Conservation (phyloP, 2,888 invertebrate genomes). For the Trissoscelio sp. region DNA sequence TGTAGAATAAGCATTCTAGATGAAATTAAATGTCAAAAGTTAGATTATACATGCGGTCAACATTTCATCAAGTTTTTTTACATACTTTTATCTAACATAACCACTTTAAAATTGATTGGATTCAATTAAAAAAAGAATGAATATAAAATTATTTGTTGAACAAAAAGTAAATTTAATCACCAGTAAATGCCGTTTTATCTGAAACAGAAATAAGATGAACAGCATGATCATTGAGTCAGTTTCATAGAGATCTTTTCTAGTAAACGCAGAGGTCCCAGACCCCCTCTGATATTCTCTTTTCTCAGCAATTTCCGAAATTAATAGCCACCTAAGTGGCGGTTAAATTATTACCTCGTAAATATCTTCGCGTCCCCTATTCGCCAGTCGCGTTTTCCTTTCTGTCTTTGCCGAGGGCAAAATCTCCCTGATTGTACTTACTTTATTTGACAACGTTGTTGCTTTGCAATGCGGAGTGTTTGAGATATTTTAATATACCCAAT, state of each 20-base stretch:
- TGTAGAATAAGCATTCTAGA: neutral
- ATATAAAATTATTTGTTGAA: no score
- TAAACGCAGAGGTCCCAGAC: slow-evolving; percentile 54
- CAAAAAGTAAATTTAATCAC: neutral
- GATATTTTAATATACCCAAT: slow-evolving; percentile 24
- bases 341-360: slow-evolving; percentile 84
- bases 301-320: slow-evolving; percentile 83
- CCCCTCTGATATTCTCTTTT: slow-evolving; percentile 78
- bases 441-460: slow-evolving; percentile 47
- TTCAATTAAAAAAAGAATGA: no score
- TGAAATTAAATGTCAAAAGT: neutral
- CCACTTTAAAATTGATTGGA: no score
- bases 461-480: slow-evolving; percentile 24
- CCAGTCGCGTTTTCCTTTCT: slow-evolving; percentile 73
- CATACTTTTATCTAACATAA: no score
- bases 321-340: slow-evolving; percentile 83
- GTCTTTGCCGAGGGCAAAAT: slow-evolving; percentile 67
- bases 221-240: slow-evolving; percentile 35
- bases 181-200: slow-evolving; percentile 1
- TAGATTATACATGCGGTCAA: no score
- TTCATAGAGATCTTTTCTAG: slow-evolving; percentile 50
- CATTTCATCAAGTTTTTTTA: no score
- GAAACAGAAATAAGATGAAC: slow-evolving; percentile 22
- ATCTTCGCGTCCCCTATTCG: slow-evolving; percentile 79
- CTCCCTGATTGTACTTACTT: slow-evolving; percentile 66